A percentile compares a stretch with the other conserved stretches of the same genome.
Evolutionary conservation across 1,140 invertebrate species (phyloP).

Genomic region (Orussus abietinus): DNA sequence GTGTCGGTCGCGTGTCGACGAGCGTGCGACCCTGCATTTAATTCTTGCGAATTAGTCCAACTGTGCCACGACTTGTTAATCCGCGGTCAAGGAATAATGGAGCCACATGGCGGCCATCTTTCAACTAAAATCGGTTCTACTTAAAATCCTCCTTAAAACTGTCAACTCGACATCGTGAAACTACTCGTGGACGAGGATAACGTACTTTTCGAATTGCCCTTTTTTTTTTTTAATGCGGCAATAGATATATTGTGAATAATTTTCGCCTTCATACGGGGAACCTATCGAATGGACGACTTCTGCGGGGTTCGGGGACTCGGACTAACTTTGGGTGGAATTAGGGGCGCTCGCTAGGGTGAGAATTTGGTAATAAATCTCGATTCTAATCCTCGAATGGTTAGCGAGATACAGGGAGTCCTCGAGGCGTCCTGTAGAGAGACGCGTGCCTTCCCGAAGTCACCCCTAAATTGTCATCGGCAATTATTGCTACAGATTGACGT

Average conservation of each 20-base stretch:
- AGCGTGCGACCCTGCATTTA: slow-evolving; percentile 24
- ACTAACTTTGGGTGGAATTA: background rate
- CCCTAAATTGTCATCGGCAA: slow-evolving; percentile 5
- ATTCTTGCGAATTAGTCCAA: slow-evolving; percentile 25
- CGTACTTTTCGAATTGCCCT: too few species aligned
- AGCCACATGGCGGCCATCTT: slow-evolving; percentile 24
- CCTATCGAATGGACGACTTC: too few species aligned
- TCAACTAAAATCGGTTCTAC: too few species aligned
- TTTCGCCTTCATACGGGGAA: too few species aligned
- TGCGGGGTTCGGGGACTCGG: background rate
- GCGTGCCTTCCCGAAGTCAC: slow-evolving; percentile 44
- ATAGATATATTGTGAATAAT: too few species aligned
- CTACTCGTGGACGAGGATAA: too few species aligned
- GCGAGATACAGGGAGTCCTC: slow-evolving; percentile 36
- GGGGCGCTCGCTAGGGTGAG: slow-evolving; percentile 9
- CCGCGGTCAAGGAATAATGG: too few species aligned
- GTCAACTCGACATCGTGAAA: too few species aligned
- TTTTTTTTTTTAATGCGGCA: too few species aligned
- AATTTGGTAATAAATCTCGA: slow-evolving; percentile 36
- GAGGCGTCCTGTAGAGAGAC: slow-evolving; percentile 27
- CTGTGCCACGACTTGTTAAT: too few species aligned
- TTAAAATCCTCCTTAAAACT: too few species aligned
- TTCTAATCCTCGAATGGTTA: slow-evolving; percentile 41
- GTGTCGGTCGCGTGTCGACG: slow-evolving; percentile 32
- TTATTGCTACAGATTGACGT: too few species aligned